A percentile compares a stretch with the other conserved stretches of the same genome.
Conservation (phyloP, 2,113 vertebrate species). For the Calyptomena viridis region DNA sequence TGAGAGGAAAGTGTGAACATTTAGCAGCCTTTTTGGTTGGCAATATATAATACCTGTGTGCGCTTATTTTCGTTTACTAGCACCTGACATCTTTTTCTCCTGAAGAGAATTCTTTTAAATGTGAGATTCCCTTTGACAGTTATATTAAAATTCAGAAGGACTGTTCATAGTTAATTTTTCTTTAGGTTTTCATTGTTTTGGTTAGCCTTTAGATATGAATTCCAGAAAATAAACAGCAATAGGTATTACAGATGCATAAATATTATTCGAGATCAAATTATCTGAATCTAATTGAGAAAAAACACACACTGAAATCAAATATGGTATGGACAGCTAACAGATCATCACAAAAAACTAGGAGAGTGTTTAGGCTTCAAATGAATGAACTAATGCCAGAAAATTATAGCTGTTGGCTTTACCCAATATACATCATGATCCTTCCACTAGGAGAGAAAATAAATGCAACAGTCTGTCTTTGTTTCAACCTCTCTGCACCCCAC, state of each 20-base stretch:
- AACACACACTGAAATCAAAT: not conserved
- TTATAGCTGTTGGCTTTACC: not conserved
- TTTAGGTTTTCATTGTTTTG: not conserved
- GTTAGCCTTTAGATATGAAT: not conserved
- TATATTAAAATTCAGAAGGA: not conserved
- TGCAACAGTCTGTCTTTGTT: not conserved
- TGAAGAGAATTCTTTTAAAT: not conserved
- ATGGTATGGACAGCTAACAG: not conserved
- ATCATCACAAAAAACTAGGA: not conserved
- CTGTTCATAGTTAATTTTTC: not conserved
- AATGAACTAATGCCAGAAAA: not conserved
- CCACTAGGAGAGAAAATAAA: not conserved
- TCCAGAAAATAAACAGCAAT: not conserved
- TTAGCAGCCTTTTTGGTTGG: not conserved
- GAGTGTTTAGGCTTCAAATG: not conserved
- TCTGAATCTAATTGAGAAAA: not conserved
- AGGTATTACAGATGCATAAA: not conserved
- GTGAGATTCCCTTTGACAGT: accelerated
- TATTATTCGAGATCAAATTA: not conserved
- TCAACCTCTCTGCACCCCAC: not conserved
- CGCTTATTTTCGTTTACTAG: not conserved
- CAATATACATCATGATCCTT: not conserved
- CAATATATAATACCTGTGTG: not conserved
- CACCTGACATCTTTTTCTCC: not conserved
- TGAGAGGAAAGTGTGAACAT: accelerated